Evolutionary conservation across 2,888 invertebrate genomes (phyloP).

Genomic region (Gymnosoma rotundatum): DNA sequence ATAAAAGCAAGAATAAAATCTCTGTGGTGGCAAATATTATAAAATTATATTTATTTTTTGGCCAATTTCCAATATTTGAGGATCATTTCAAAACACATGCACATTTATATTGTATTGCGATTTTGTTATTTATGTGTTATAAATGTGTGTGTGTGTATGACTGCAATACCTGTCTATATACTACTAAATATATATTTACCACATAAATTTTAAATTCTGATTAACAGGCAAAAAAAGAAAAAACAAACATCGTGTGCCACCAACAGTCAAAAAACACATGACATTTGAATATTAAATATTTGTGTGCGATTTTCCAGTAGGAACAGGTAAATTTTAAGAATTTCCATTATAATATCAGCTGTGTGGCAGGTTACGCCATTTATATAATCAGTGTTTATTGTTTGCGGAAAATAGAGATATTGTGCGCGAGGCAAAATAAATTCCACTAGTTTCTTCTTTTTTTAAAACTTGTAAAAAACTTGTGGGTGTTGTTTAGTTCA

Average conservation of each 20-base stretch:
- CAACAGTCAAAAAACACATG: background rate
- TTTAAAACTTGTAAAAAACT: no score
- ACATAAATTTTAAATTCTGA: conserved; percentile 21
- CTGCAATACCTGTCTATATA: conserved; percentile 12
- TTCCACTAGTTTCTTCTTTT: no score
- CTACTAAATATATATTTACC: background rate
- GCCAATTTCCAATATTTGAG: conserved; percentile 47
- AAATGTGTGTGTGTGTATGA: background rate
- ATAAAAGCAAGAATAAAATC: conserved; percentile 17
- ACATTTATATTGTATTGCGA: no score
- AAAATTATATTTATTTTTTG: conserved; percentile 50
- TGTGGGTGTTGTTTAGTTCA: no score
- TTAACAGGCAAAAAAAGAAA: background rate
- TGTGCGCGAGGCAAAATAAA: no score
- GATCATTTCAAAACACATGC: conserved; percentile 1
- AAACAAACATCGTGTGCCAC: conserved; percentile 12
- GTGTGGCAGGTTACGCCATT: no score
- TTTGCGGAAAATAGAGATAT: no score
- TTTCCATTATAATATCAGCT: no score
- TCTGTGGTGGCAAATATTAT: conserved; percentile 15
- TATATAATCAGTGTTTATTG: no score
- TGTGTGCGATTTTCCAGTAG: background rate
- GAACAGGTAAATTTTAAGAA: no score
- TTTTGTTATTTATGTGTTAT: background rate
- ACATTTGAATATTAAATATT: conserved; percentile 2